Evolutionary conservation across 2,113 vertebrate species (phyloP).

Genomic region (Gymnorhina tibicen): DNA sequence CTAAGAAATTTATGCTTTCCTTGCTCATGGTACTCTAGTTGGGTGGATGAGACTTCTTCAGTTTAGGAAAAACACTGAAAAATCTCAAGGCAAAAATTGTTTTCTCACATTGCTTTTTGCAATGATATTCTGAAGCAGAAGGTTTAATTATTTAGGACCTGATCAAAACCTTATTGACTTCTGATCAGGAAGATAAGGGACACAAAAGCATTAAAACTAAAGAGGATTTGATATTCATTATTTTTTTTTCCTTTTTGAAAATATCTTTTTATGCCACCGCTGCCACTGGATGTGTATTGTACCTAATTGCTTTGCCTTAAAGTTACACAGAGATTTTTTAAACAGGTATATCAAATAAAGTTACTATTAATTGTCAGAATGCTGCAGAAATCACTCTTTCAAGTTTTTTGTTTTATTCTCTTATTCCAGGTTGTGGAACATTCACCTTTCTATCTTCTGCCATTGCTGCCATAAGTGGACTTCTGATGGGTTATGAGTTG

Average conservation of each 20-base stretch:
- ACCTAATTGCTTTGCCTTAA: background rate
- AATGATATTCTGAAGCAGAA: background rate
- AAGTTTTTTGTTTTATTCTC: background rate
- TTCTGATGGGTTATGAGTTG: conserved; percentile 92
- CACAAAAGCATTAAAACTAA: background rate
- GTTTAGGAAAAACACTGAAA: background rate
- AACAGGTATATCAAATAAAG: background rate
- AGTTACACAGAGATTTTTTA: background rate
- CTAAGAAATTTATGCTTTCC: background rate
- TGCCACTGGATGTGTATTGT: background rate
- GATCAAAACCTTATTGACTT: background rate
- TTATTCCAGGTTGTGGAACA: conserved; percentile 78
- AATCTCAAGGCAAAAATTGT: background rate
- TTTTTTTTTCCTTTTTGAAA: background rate
- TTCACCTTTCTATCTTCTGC: conserved; percentile 82
- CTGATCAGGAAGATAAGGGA: background rate
- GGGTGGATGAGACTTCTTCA: background rate
- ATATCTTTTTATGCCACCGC: background rate
- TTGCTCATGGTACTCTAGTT: background rate
- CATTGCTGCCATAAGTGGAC: conserved; percentile 85
- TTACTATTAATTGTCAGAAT: background rate
- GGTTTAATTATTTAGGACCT: background rate
- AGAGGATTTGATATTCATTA: background rate
- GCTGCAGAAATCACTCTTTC: background rate
- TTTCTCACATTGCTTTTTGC: background rate